phyloP scores from a whole-genome alignment of 2,888 invertebrate species.

The Lamellibrachia satsuma region DNA sequence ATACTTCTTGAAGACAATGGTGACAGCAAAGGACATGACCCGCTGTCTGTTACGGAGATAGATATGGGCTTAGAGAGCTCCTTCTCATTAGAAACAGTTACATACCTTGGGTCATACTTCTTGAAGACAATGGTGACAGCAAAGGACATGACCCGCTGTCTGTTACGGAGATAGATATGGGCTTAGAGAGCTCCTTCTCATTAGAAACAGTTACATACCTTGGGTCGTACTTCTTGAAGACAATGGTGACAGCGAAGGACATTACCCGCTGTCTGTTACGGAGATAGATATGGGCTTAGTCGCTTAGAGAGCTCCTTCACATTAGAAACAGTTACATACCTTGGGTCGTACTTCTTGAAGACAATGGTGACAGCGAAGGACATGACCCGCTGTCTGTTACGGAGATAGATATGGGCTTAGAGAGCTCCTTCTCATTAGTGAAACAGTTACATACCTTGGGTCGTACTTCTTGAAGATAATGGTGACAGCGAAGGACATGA shows the following conservation, averaged over 20 bases:
- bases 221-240: constrained; percentile 81
- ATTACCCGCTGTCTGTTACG: constrained; percentile 84
- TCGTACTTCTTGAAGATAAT: constrained; percentile 84
- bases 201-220: too few relatives aligned
- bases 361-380: constrained; percentile 91
- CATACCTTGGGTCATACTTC: too few relatives aligned
- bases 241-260: constrained; percentile 89
- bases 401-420: too few relatives aligned
- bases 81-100: constrained; percentile 7
- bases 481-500: constrained; percentile 90
- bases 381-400: constrained; percentile 83
- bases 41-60: too few relatives aligned
- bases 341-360: constrained; percentile 80
- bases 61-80: too few relatives aligned
- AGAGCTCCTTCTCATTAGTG: too few relatives aligned
- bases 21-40: too few relatives aligned
- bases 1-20: too few relatives aligned
- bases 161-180: too few relatives aligned
- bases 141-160: too few relatives aligned
- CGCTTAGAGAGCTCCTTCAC: background rate
- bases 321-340: constrained; percentile 69
- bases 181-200: too few relatives aligned
- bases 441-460: constrained; percentile 78
- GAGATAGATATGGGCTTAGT: constrained; percentile 81
- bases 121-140: too few relatives aligned